Base-by-base conservation (phyloP, 1,140 invertebrate species). In the Apocrypta bakeri region DNA sequence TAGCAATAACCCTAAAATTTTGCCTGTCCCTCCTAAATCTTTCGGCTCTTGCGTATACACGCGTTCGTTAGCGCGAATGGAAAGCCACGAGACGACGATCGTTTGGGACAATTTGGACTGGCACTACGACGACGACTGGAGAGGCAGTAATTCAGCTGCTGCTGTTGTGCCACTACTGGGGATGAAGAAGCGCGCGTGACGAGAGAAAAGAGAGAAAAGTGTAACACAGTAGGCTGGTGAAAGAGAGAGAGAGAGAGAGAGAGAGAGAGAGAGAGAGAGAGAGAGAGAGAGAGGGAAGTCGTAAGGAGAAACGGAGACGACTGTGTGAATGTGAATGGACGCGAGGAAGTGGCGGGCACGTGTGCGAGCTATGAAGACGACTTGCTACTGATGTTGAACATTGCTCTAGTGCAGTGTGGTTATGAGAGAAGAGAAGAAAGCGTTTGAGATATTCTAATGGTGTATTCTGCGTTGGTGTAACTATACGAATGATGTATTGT, bases 341-440 rank as follows among this genome's bases (percentile, higher is more conserved):
- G 64, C 14, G 64, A 29, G 64, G 27, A 29, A 29, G 64, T 29
- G 64, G 17, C 73, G 82, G 71, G 71, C 85, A 85, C 64, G 48
- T 56, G 85, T 80, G 84, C 83, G 79, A 72, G 17, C 66, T 25
- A 24, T 24, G 25, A 31, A n/a, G n/a, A n/a, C n/a, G n/a, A n/a
- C n/a, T 56, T 42, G 40, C 40, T 12, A 12, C 40, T 42, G 40
- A 4, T 42, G 40, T 12, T 42, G 40, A 1, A 0, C 1, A 4
- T 14, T 17, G 14, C 14, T 48, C 42, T 0, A 1, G 14, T 48
- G 42, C 9, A 37, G 33, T 48, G 42, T 17, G 42, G 1, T 12
- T 48, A 42, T 4, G 8, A 42, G 40, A 42, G 40, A 42, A 14
- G 11, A 42, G 40, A 42, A 42, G 11, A 25, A 27, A 31, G 9